phyloP scores from a whole-genome alignment of 2,113 vertebrate genomes.

The Tursiops truncatus region DNA sequence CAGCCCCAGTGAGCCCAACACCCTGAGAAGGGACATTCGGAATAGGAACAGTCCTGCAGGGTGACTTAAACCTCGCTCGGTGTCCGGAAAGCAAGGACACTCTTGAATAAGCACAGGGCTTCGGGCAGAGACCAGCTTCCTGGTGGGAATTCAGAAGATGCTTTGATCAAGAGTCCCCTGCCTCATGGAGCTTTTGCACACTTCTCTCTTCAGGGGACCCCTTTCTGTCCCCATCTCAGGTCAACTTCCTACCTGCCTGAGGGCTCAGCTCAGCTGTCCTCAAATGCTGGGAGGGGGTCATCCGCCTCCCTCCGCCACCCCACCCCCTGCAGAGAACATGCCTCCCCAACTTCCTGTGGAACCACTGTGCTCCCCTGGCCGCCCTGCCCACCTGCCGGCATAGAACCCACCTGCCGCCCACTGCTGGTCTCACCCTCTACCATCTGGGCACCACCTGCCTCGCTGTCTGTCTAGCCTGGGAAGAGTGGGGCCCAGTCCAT shows the following conservation, averaged over 20 bases:
- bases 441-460: fast-evolving
- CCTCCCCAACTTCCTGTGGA: not conserved
- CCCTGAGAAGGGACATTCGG: not conserved
- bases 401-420: not conserved
- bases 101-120: not conserved
- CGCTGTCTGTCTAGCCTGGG: not conserved
- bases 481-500: not conserved
- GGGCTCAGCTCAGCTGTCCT: not conserved
- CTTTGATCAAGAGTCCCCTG: not conserved
- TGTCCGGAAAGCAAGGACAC: not conserved
- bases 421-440: not conserved
- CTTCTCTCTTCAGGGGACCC: too few relatives aligned
- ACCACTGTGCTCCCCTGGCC: not conserved
- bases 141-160: not conserved
- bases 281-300: not conserved
- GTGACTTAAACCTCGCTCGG: too few relatives aligned
- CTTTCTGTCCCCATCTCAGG: not conserved
- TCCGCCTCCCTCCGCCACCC: fast-evolving
- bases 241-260: not conserved
- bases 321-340: fast-evolving
- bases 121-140: not conserved
- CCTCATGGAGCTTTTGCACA: not conserved
- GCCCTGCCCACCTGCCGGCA: not conserved
- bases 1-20: not conserved
- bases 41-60: not conserved